phyloP scores from a whole-genome alignment of 2,113 vertebrate genomes.

The Saiga tatarica region DNA sequence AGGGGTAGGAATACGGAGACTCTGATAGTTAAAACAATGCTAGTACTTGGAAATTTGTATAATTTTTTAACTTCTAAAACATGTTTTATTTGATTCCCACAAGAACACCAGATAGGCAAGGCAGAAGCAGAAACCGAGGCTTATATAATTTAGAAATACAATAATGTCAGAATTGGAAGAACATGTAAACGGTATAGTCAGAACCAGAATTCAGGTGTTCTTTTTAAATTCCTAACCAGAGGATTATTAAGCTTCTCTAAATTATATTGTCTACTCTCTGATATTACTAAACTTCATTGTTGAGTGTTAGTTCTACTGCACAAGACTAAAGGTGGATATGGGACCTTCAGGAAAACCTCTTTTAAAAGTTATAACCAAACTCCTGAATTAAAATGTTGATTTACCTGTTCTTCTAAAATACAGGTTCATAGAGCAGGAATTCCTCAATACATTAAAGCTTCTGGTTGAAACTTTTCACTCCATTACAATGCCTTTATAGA shows the following conservation, averaged over 20 bases:
- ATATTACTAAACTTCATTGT: slow-evolving; percentile 14
- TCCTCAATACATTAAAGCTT: background rate
- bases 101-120: background rate
- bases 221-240: background rate
- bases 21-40: background rate
- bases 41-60: background rate
- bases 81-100: background rate
- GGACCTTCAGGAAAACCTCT: background rate
- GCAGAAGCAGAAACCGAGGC: background rate
- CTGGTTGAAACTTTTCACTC: background rate
- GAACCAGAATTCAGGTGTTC: background rate
- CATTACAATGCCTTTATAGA: background rate
- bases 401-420: slow-evolving; percentile 16
- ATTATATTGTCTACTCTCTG: background rate
- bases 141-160: slow-evolving; percentile 5
- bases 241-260: background rate
- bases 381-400: background rate
- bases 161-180: background rate
- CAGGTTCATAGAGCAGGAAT: background rate
- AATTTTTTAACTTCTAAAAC: slow-evolving; percentile 22
- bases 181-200: background rate
- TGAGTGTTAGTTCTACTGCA: background rate
- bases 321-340: background rate
- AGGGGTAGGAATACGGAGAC: background rate
- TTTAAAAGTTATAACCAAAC: background rate